phyloP scores from a whole-genome alignment of 2,113 vertebrate species.

The Tupaia tana region DNA sequence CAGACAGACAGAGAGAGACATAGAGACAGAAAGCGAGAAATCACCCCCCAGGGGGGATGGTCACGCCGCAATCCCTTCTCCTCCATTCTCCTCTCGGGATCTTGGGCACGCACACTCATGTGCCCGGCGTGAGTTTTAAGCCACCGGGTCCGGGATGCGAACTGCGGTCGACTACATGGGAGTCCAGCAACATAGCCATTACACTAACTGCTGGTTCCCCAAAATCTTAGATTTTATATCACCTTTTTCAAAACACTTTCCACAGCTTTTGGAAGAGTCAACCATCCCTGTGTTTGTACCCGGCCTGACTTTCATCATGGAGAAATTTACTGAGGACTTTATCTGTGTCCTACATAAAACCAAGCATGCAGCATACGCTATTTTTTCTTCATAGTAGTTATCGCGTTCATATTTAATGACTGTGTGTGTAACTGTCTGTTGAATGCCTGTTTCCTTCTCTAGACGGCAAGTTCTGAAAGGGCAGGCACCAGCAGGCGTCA shows the following conservation, averaged over 20 bases:
- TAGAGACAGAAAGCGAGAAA: too few species aligned
- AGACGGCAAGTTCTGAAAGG: neutral
- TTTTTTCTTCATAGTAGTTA: neutral
- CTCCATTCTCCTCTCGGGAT: too few species aligned
- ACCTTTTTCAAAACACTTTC: neutral
- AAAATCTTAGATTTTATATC: rapidly evolving
- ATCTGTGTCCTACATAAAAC: neutral
- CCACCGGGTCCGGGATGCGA: too few species aligned
- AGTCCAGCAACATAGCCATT: too few species aligned
- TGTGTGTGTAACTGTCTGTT: neutral
- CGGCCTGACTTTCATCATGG: neutral
- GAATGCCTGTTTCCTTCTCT: neutral
- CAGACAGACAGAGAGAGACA: too few species aligned
- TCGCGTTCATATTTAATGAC: neutral
- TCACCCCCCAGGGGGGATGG: too few species aligned
- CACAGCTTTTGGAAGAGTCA: neutral
- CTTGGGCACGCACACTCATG: too few species aligned
- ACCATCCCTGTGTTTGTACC: neutral
- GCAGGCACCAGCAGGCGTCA: neutral
- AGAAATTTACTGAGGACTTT: neutral
- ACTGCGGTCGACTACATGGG: too few species aligned
- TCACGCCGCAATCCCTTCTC: too few species aligned
- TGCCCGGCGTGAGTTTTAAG: too few species aligned
- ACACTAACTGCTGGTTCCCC: too few species aligned
- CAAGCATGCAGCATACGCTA: neutral